Evolutionary conservation across 2,113 vertebrate genomes (phyloP), one percentile per base, ranked within the genome.

Genomic region (Antechinus stuartii): DNA sequence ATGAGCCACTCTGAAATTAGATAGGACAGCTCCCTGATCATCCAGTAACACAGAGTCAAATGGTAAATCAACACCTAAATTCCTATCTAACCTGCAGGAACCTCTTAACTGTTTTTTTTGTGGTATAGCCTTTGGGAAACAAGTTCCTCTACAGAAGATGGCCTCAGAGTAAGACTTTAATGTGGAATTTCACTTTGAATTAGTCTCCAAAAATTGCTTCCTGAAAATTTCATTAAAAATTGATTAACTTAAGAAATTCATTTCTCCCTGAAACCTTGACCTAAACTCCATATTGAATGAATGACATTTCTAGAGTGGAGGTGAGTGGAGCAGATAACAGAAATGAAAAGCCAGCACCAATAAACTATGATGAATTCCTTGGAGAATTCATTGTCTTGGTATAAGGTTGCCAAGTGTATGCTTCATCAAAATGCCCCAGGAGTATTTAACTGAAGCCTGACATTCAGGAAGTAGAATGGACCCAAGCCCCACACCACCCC

Each of bases 161-260:
- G 19, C 68, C 7, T 23, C n/a, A 8, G n/a, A 42, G 16, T 22
- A 84, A 42, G n/a, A 42, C 68, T 42, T 42, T 42, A 84, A 22
- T 42, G n/a, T 22, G 68, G 16, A 23, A n/a, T 84, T 84, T 42
- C 7, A 42, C n/a, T 84, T 84, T 84, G 68, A 42, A 84, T 84
- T 84, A 84, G 68, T 84, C n/a, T 84, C 68, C 68, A 42, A 84
- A 76, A 42, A 84, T 84, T 84, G n/a, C 68, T 84, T 84, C n/a
- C n/a, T 84, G n/a, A 84, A 84, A 42, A 42, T n/a, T 84, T 42
- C 68, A 84, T 84, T 84, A 84, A 84, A 76, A 84, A 84, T 42
- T 84, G n/a, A 84, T 42, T 42, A n/a, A 26, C 68, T 84, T 84
- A 84, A 84, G 35, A 84, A 84, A 84, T 84, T 42, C 19, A 84